Percentiles rank a stretch among this genome's conserved stretches.
phyloP scores from a whole-genome alignment of 2,888 invertebrate genomes.

The Corbicula japonica region DNA sequence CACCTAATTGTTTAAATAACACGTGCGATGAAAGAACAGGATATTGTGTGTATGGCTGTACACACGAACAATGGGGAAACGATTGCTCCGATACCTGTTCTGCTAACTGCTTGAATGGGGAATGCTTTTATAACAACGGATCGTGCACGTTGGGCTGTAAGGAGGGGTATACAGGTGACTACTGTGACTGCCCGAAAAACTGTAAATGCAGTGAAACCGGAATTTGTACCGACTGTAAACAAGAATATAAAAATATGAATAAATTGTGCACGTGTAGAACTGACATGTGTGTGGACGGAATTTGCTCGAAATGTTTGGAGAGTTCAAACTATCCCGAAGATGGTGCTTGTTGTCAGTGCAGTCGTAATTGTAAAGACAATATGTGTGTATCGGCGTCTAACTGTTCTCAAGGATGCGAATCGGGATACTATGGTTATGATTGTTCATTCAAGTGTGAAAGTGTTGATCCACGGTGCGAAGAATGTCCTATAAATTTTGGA shows the following conservation, averaged over 20 bases:
- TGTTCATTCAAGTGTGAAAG: not conserved
- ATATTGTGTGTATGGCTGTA: not conserved
- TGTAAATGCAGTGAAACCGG: not conserved
- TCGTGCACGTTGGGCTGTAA: constrained; percentile 1
- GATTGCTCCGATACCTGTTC: not conserved
- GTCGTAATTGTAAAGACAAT: not conserved
- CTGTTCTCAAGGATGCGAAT: constrained; percentile 5
- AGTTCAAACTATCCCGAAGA: not conserved
- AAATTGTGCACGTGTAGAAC: not conserved
- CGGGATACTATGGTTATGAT: not conserved
- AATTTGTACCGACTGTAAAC: not conserved
- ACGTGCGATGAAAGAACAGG: not conserved
- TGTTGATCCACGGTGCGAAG: not conserved
- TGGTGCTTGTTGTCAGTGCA: constrained; percentile 4
- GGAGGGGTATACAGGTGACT: not conserved
- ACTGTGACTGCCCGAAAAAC: not conserved
- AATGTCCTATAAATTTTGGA: not conserved
- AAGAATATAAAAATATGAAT: not conserved
- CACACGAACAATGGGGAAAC: not conserved
- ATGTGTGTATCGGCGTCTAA: not conserved
- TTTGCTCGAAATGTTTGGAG: not conserved
- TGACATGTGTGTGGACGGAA: not conserved
- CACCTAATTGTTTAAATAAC: not conserved
- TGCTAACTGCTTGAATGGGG: not conserved
- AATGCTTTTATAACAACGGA: not conserved